Evolutionary conservation across 2,113 vertebrate genomes (phyloP).

Genomic region (Fregetta grallaria): DNA sequence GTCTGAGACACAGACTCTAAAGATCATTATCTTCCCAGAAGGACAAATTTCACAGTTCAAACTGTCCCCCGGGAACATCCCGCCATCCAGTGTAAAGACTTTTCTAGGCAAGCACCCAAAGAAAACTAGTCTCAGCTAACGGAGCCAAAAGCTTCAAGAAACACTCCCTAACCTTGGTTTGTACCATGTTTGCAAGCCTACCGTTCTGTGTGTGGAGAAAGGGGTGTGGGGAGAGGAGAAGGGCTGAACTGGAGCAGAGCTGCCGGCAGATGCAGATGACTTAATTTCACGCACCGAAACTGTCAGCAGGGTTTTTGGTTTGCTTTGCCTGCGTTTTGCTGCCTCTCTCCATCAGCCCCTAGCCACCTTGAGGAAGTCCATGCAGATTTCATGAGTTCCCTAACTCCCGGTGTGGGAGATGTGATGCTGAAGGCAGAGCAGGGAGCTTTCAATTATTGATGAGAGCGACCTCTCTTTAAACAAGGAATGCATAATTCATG

Average conservation of each 20-base stretch:
- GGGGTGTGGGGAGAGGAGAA: background rate
- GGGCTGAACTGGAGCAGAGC: background rate
- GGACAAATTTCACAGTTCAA: background rate
- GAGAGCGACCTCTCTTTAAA: conserved; percentile 71
- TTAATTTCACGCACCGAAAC: background rate
- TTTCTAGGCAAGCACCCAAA: background rate
- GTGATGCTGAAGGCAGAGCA: conserved; percentile 57
- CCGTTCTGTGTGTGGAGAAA: background rate
- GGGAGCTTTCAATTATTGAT: conserved; percentile 73
- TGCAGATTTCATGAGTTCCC: conserved; percentile 67
- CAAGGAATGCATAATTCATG: conserved; percentile 74
- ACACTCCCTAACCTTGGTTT: background rate
- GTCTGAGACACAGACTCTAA: background rate
- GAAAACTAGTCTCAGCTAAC: background rate
- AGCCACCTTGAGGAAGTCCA: conserved; percentile 55
- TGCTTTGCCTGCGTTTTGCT: background rate
- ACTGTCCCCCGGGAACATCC: background rate
- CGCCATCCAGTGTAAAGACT: fast-evolving
- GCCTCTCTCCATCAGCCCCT: background rate
- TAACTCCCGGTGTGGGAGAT: conserved; percentile 37
- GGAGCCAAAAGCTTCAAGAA: background rate
- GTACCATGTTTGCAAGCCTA: background rate
- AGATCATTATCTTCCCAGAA: background rate
- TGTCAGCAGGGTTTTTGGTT: background rate
- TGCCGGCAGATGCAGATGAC: background rate